Evolutionary conservation across 2,113 vertebrate species (phyloP), one percentile per base, ranked within the genome.

Genomic region (Archilochus colubris): DNA sequence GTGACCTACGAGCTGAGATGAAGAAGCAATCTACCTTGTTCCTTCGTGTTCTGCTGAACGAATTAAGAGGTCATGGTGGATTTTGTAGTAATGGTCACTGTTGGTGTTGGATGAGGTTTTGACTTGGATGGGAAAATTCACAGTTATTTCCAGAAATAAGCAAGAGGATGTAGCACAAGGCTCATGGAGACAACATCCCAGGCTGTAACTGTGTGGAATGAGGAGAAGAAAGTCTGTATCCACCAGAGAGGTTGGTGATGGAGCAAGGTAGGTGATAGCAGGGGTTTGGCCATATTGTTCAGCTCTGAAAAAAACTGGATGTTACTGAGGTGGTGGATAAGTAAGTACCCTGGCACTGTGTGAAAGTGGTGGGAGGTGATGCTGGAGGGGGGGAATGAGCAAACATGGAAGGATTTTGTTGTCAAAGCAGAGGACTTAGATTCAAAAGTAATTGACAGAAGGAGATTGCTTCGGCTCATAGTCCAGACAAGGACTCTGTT

Each of bases 341-440:
- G 19, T 5, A 83, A 13, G 4, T 67, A 81, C 63, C 53, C 75
- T 88, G 88, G 64, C 58, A 86, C 78, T 87, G 30, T 0, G 8
- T 48, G 31, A 55, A 86, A 83, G 72, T 83, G 61, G 68, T 86
- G 53, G 46, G 78, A 61, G 69, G 91, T 72, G 70, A 74, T 24
- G 36, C 72, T 66, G 36, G 40, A 50, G 68, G 9, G 84, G 31
- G 30, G 4, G 24, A 93, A 73, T 1, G n/a, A 75, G 57, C 53
- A 79, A 75, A 82, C 24, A 89, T 59, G 53, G 69, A 67, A 91
- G 80, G 76, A 90, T 89, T 66, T 75, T 36, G 44, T 66, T 73
- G 86, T 89, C 70, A 89, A 93, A 95, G 86, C 92, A 91, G 77
- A 86, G 94, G 92, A 83, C 89, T 95, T 77, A 81, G 38, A 57